Base-by-base conservation (phyloP, 2,888 invertebrate genomes). In the Rhodophaea formosa region DNA sequence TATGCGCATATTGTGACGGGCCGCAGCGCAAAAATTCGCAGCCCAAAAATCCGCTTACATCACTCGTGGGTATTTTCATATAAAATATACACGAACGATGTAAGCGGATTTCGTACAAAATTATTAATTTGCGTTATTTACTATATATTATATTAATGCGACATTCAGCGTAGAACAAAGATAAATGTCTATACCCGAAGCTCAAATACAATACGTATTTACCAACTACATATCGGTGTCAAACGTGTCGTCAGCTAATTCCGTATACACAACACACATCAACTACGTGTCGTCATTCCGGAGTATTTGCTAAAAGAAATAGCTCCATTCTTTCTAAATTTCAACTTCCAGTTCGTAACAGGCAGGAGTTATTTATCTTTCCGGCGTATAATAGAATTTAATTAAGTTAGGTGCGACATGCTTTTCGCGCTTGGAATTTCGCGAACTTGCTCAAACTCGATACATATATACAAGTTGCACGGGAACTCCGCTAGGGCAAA, bases 381-480 rank as follows among this genome's bases (percentile, higher is more conserved):
- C 76, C 79, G 74, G 74, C 79, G 84, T 88, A 83, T 85, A 86
- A 87, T 86, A 89, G 89, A 90, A 88, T 89, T 89, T 90, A 90
- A 89, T 89, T 89, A 89, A 89, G 88, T 85, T 82, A 81, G 76
- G 84, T 81, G 85, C 80, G 86, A 89, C 88, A 86, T 81, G 80
- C 80, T 80, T 82, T 73, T 75, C 84, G 81, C 80, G 81, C 75
- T 65, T 62, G 81, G 88, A 84, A 88, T 89, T 87, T 81, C 69
- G 75, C 67, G 64, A 77, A 82, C 71, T 80, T 60, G 57, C 60
- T 51, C 60, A 63, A 63, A 66, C 66, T 64, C 70, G 69, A 71
- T 72, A 59, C 29, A 49, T 47, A 39, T 14, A 8, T 39, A 56
- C 14, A 30, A 12, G 15, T 29, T 17, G 29, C 39, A 10, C n/a